Evolutionary conservation across 2,888 invertebrate species (phyloP), one percentile per base, ranked within the genome.

Genomic region (Tortrix viridana): DNA sequence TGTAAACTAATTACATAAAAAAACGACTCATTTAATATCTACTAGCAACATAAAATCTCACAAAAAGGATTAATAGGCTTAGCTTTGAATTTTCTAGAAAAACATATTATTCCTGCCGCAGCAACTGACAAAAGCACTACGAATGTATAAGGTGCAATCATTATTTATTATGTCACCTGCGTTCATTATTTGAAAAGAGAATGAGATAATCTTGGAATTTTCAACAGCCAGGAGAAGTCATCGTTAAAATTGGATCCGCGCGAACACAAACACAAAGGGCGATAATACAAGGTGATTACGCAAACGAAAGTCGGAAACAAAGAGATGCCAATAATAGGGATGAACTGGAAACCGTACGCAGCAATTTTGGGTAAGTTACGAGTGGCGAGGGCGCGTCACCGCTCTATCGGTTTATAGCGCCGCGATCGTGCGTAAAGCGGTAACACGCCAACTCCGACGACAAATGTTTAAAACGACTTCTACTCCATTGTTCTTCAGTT

Each of bases 381-480:
- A 72, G 73, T 55, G 59, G 18, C 37, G 54, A 53, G 60, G 65
- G 67, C 63, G 68, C 67, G 67, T 68, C 69, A 67, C 63, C 65
- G 66, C 69, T 79, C 75, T 73, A 81, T 80, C 80, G 79, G 74
- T 79, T 81, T 79, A 81, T 76, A 68, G 70, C 73, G 60, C 71
- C 72, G 77, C 82, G 80, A 84, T 82, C 84, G 85, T 84, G 85
- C 85, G 84, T 85, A 80, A 82, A 84, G 76, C 75, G 73, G 72
- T 79, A 77, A 80, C 80, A 80, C 75, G 75, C 74, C 75, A 73
- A 72, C 69, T 72, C 66, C 72, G 76, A 75, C 72, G 67, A 68
- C 71, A 76, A 80, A 81, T 81, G 81, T 81, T 84, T 82, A 77
- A 82, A 87, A 83, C 79, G 83, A 80, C 82, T 81, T 78, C 74